Base-by-base conservation (phyloP, 2,888 invertebrate genomes). In the Spatulosminthurus flaviceps region DNA sequence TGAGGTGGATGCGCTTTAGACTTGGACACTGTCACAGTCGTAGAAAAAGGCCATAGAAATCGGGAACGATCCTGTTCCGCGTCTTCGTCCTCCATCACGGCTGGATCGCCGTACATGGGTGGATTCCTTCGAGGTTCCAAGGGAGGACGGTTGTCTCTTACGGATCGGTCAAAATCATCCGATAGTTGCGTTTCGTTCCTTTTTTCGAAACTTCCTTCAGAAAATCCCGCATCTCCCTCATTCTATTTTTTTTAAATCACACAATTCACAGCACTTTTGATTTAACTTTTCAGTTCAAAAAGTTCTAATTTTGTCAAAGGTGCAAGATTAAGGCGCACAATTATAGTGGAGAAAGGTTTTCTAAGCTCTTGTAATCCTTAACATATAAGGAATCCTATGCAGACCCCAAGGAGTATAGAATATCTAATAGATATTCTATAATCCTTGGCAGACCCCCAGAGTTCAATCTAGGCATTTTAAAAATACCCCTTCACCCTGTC, bases 11-110 rank as follows among this genome's bases (percentile, higher is more conserved):
- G 42, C 13, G n/a, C 29, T 26, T 79, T 75, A 1, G 29, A 51
- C 61, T 79, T 79, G 24, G 74, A 34, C 70, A 79, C 69, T 5
- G 78, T 78, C 66, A 78, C 73, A 9, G 60, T 29, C 2, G 83
- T 81, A 16, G 83, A 83, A 67, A 84, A 83, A 1, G 84, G 84
- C 84, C 84, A 84, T 1, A 84, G 60, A 21, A 81, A 74, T 13
- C 84, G 75, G 7, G 81, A 78, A 73, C 82, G 82, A 5, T 82
- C 82, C 19, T 73, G 75, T 61, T 81, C 79, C 7, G 78, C 82
- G n/a, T 82, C 83, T 11, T 80, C 78, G 19, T 82, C 82, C 24
- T 83, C 80, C 41, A 83, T 81, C n/a, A 77, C 78, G 24, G 81
- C 83, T 0, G 84, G 84, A 74, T 84, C 84, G 21, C 84, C 84